Evolutionary conservation across 2,888 invertebrate genomes (phyloP).

Genomic region (Steinernema carpocapsae): DNA sequence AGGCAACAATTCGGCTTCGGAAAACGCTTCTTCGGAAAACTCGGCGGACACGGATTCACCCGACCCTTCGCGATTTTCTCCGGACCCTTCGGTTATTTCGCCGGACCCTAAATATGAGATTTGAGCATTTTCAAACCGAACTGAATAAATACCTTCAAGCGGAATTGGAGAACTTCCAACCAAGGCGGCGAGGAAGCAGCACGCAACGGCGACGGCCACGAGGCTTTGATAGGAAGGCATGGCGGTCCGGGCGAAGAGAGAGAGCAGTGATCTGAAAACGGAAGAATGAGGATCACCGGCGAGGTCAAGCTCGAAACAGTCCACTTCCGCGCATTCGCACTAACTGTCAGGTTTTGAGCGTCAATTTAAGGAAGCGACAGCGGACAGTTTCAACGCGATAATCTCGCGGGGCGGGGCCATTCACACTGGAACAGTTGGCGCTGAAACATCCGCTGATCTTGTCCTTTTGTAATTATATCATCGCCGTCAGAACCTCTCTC

Average conservation of each 20-base stretch:
- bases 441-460: slow-evolving; percentile 22
- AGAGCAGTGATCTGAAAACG: background rate
- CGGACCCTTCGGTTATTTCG: background rate
- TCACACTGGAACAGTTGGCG: slow-evolving; percentile 4
- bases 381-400: slow-evolving; percentile 17
- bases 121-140: background rate
- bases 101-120: background rate
- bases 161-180: slow-evolving; percentile 9
- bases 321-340: background rate
- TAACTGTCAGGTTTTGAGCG: background rate
- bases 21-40: background rate
- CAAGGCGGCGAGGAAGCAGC: background rate
- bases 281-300: background rate
- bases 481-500: background rate
- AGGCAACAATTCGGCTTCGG: background rate
- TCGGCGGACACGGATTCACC: background rate
- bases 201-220: background rate
- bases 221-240: slow-evolving; percentile 22
- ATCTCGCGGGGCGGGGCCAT: slow-evolving; percentile 15
- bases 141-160: background rate
- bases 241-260: no score
- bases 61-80: background rate
- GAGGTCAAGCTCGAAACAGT: background rate
- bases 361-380: background rate
- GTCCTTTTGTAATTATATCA: slow-evolving; percentile 34